Base-by-base conservation (phyloP, 2,113 vertebrate genomes). In the Cottus gobio region DNA sequence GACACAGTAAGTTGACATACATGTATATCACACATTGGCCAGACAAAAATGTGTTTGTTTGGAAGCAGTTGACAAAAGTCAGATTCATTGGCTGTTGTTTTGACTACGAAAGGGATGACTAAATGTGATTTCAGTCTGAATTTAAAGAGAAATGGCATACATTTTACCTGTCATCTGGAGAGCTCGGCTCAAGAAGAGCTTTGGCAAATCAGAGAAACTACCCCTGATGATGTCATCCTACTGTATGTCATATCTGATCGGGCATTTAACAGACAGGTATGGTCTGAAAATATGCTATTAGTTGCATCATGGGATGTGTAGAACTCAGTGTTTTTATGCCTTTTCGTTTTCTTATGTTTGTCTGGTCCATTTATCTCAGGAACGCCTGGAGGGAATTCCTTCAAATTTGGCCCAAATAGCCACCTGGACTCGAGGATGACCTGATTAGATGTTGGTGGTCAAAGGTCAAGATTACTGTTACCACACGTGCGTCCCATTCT, bases 11-110 rank as follows among this genome's bases (percentile, higher is more conserved):
- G 60, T 10, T 60, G 65, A 48, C 13, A 48, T 48, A 44, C 9
- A 68, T 30, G 20, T 11, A 37, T 7, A 37, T 37, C 4, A 5
- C 46, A 50, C 58, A 58, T 20, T 16, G 34, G 30, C 7, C 26
- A 5, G 26, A 26, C 37, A 52, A n/a, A 48, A 65, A 10, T 44
- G 18, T 6, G n/a, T 10, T 39, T 57, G 16, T 30, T 50, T 48
- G 4, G 48, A 70, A 76, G 52, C 31, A 66, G 73, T 34, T 42
- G 30, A 57, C 11, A 75, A 36, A 69, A 34, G 5, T 31, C 31
- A 31, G 6, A 31, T 62, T 30, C 26, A 46, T 71, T 61, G 24
- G 74, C 46, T 11, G 44, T 52, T 50, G 48, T 68, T 36, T 36
- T 54, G 30, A 24, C 31, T 36, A 54, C 1, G 44, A 52, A 54